phyloP scores from a whole-genome alignment of 2,888 invertebrate species.

The Plusia festucae region DNA sequence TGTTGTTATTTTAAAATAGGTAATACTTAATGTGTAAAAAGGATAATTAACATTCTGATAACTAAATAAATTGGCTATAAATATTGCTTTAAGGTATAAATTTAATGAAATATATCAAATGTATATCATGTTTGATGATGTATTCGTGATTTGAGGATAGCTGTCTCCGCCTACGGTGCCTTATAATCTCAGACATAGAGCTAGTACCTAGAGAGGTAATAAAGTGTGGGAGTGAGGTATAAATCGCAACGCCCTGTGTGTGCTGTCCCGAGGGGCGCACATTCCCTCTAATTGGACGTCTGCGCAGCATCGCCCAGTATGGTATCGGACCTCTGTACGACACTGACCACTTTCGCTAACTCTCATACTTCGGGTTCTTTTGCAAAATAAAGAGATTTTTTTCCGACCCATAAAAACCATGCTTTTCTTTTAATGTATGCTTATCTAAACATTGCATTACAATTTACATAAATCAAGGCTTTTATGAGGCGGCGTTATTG shows the following conservation, averaged over 20 bases:
- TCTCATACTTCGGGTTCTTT: slow-evolving; percentile 60
- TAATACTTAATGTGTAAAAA: no score
- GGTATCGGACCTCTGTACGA: slow-evolving; percentile 73
- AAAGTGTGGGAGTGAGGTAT: slow-evolving; percentile 54
- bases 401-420: slow-evolving; percentile 53
- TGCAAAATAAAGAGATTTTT: slow-evolving; percentile 58
- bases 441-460: slow-evolving; percentile 23
- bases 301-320: slow-evolving; percentile 76
- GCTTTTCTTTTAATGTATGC: slow-evolving; percentile 28
- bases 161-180: slow-evolving; percentile 28
- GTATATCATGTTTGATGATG: slow-evolving; percentile 37
- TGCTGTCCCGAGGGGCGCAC: slow-evolving; percentile 72
- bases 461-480: slow-evolving; percentile 13
- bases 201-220: slow-evolving; percentile 41
- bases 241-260: slow-evolving; percentile 78
- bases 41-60: no score
- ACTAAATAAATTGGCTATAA: background rate
- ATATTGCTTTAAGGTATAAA: background rate
- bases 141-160: slow-evolving; percentile 39
- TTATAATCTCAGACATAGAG: slow-evolving; percentile 49
- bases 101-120: background rate
- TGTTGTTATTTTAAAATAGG: background rate
- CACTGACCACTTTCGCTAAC: slow-evolving; percentile 81
- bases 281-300: slow-evolving; percentile 88
- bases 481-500: slow-evolving; percentile 27